These are phyloP conservation scores for Eudemis profundana DNA, from an alignment of 2,888 invertebrate genomes.

Conservation along the genomic window DNA sequence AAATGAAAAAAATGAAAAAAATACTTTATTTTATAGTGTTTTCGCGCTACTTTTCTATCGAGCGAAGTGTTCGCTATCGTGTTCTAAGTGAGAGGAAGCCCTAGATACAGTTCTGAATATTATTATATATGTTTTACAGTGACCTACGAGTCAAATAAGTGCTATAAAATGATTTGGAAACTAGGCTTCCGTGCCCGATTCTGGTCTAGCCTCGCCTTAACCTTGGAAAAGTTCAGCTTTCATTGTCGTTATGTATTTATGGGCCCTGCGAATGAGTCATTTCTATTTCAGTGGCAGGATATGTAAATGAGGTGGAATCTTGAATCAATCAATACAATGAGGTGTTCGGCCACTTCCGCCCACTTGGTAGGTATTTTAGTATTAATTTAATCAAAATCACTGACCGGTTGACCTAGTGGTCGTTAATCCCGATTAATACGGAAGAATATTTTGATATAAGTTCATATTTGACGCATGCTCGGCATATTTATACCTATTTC, in stretches of 20 bases:
- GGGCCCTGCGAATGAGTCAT: conserved; percentile 23
- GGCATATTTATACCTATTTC: not conserved
- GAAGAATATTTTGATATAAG: not conserved
- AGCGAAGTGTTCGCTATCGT: no score
- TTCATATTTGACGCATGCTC: not conserved
- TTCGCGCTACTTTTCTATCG: no score
- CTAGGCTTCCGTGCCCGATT: no score
- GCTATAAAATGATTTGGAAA: no score
- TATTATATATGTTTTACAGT: no score
- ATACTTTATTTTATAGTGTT: no score
- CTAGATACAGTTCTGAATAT: no score
- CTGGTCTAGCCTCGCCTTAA: not conserved
- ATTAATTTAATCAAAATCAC: conserved; percentile 8
- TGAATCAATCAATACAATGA: conserved; percentile 29
- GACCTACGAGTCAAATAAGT: no score
- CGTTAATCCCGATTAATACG: not conserved
- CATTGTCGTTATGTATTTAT: conserved; percentile 22
- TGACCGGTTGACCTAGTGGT: not conserved
- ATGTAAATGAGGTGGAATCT: conserved; percentile 30
- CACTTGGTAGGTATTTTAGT: conserved; percentile 17
- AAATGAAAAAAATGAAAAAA: no score
- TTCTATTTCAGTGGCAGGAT: conserved; percentile 33
- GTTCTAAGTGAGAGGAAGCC: no score
- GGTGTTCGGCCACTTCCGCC: conserved; percentile 26
- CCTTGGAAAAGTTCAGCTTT: conserved; percentile 34